These are phyloP conservation scores for Cyprinus carpio DNA, from an alignment of 2,113 vertebrate genomes.

Conservation along the genomic window DNA sequence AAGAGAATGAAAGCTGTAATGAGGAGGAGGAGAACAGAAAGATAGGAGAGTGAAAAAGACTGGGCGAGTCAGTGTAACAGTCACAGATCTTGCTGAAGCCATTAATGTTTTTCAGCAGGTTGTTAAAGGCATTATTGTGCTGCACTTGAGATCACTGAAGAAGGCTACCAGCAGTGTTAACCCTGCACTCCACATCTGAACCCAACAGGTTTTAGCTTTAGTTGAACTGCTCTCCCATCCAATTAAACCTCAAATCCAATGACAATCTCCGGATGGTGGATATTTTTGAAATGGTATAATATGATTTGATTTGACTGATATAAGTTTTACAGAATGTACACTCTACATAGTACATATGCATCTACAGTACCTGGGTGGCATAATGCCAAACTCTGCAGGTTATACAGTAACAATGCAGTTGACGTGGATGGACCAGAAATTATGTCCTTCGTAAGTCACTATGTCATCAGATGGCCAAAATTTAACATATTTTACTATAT, in stretches of 20 bases:
- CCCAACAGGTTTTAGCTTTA: conserved; percentile 2
- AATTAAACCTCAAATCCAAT: conserved; percentile 11
- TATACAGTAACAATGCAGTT: no score
- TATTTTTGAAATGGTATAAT: neutral
- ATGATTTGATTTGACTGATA: neutral
- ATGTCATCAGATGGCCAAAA: no score
- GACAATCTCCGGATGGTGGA: neutral
- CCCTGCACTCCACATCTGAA: conserved; percentile 27
- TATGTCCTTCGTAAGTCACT: no score
- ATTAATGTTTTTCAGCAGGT: conserved; percentile 37
- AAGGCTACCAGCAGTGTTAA: conserved; percentile 7
- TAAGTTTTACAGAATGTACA: neutral
- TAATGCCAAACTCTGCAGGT: neutral
- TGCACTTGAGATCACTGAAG: conserved; percentile 31
- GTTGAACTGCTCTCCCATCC: conserved; percentile 1
- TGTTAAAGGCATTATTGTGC: conserved; percentile 39
- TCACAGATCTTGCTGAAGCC: conserved; percentile 18
- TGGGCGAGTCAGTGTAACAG: neutral
- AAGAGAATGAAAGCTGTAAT: conserved; percentile 21
- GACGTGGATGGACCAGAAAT: no score
- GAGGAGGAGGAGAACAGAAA: neutral
- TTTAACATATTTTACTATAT: no score
- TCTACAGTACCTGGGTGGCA: neutral
- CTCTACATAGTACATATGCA: neutral
- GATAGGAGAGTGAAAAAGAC: neutral